These are phyloP conservation scores for Zoanthus solanderi DNA, from an alignment of 92 coral and sea anemone genomes.

Conservation along the genomic window DNA sequence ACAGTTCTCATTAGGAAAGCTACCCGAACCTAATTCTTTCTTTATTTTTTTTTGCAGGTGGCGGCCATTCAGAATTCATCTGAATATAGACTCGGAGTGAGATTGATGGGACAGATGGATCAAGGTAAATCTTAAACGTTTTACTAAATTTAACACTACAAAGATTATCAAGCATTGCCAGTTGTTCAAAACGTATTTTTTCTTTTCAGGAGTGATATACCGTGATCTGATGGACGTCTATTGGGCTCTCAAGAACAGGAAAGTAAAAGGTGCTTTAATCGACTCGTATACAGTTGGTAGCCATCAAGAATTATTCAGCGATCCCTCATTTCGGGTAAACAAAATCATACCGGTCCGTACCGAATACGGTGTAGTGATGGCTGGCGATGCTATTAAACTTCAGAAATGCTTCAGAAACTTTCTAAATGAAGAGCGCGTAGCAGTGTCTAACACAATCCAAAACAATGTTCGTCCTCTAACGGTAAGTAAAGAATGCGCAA, in stretches of 20 bases:
- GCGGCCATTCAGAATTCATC: slow-evolving; percentile 89
- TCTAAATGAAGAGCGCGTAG: slow-evolving; percentile 77
- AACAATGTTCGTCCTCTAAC: slow-evolving; percentile 69
- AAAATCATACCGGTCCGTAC: slow-evolving; percentile 73
- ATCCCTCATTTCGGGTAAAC: slow-evolving; percentile 62
- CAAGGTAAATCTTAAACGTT: slow-evolving; percentile 52
- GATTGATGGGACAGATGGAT: slow-evolving; percentile 81
- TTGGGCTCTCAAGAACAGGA: slow-evolving; percentile 65
- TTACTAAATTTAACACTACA: neutral
- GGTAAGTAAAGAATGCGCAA: slow-evolving; percentile 44
- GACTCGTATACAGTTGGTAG: slow-evolving; percentile 86
- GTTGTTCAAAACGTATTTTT: too few relatives aligned
- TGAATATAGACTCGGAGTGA: slow-evolving; percentile 87
- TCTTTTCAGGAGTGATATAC: slow-evolving; percentile 52
- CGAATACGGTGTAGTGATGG: slow-evolving; percentile 88
- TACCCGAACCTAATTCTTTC: neutral
- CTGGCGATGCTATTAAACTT: slow-evolving; percentile 83
- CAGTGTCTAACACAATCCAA: slow-evolving; percentile 74
- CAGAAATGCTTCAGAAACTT: slow-evolving; percentile 77
- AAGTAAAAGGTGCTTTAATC: slow-evolving; percentile 83
- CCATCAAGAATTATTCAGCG: slow-evolving; percentile 76
- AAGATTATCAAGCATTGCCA: too few relatives aligned
- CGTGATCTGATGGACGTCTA: slow-evolving; percentile 76
- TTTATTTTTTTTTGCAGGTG: slow-evolving; percentile 51
- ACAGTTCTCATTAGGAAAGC: neutral